Base-by-base conservation (phyloP, 2,888 invertebrate genomes). In the Agapetus fuscipes region DNA sequence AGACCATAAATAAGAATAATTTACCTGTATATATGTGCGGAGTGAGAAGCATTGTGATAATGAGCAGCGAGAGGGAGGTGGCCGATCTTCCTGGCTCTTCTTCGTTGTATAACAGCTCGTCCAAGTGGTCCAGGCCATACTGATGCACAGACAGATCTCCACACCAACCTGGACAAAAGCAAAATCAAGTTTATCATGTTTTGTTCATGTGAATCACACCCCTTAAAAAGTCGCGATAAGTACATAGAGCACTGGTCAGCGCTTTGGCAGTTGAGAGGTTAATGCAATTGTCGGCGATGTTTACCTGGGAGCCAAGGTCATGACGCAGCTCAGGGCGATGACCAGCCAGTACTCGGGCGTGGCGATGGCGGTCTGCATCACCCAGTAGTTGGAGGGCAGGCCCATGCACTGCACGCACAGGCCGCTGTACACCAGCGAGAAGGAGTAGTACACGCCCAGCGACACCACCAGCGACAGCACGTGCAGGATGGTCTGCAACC, bases 381-480 rank as follows among this genome's bases (percentile, higher is more conserved):
- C 86, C 81, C 83, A 83, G 62, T 83, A 90, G 16, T 88, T 91
- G 53, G 88, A 87, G 26, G 89, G 86, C 53, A 93, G 68, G 40
- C 81, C 82, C 59, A 86, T 78, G 61, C 88, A 87, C 50, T 78
- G 76, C 48, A 86, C 77, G 60, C 88, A 87, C 49, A 87, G 61
- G 7, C 80, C 72, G 66, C 93, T 88, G 68, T 91, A 93, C 34
- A 86, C 57, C 41, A 94, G 66, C 45, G 89, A 86, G 62, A 93
- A 84, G 51, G 76, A 67, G 62, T 87, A 88, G 71, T 87, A 95
- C 44, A 83, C 68, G 29, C 76, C 68, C 53, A 95, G 70, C 46
- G 94, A 95, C 16, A 84, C 68, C 36, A 79, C 53, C 55, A 93
- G 76, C 31, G 89, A 83, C 39, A 78, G 60, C 48, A 82, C 64